These are phyloP conservation scores for Odiellus spinosus DNA, from an alignment of 2,888 invertebrate species.

Conservation along the genomic window DNA sequence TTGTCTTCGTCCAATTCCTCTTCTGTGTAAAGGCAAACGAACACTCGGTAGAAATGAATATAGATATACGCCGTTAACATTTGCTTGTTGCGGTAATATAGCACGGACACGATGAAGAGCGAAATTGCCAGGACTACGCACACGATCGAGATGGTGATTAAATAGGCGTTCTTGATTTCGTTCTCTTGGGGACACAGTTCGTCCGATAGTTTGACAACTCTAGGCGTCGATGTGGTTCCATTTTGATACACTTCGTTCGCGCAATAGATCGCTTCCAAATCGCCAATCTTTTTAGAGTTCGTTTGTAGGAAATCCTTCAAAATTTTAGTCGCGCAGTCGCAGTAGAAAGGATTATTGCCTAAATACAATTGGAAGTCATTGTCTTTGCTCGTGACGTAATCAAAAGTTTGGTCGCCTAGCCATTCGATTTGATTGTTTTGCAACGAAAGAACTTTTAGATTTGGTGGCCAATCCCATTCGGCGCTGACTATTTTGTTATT, in stretches of 20 bases:
- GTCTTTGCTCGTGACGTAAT: neutral
- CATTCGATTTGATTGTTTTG: constrained; percentile 11
- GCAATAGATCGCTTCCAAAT: constrained; percentile 5
- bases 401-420: too few relatives aligned
- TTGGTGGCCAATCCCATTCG: constrained; percentile 8
- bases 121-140: constrained; percentile 15
- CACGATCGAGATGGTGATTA: constrained; percentile 18
- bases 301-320: neutral
- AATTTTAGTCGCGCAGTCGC: constrained; percentile 6
- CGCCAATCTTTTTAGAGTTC: neutral
- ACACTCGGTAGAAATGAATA: constrained; percentile 21
- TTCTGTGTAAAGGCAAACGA: constrained; percentile 21
- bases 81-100: constrained; percentile 22
- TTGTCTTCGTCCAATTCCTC: constrained; percentile 22
- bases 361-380: neutral
- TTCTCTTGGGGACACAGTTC: constrained; percentile 19
- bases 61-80: constrained; percentile 21
- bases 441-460: constrained; percentile 13
- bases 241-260: constrained; percentile 8
- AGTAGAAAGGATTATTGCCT: constrained; percentile 10
- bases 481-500: constrained; percentile 13
- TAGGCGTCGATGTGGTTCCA: constrained; percentile 2
- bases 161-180: constrained; percentile 12
- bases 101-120: constrained; percentile 17
- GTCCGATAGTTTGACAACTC: constrained; percentile 18